Conservation (phyloP, 2,797 vertebrate genomes). For the Micrastur ruficollis region DNA sequence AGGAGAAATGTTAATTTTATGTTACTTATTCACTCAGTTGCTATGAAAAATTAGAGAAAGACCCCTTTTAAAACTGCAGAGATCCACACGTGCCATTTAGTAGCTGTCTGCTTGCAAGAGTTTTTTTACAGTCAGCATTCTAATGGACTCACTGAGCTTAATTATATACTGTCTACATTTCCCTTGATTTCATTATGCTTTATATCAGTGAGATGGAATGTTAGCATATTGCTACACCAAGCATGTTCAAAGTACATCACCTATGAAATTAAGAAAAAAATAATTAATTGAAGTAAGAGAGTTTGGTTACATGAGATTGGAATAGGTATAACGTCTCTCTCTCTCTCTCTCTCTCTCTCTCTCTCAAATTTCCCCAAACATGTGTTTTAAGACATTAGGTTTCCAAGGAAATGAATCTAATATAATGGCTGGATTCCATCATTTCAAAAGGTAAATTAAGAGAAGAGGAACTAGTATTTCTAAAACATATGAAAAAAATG, state of each 20-base stretch:
- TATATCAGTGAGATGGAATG: not conserved
- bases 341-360: not conserved
- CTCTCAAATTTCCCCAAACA: not conserved
- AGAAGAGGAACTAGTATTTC: not conserved
- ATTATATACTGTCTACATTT: not conserved
- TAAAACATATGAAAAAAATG: not conserved
- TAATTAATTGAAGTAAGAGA: not conserved
- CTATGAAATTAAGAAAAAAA: not conserved
- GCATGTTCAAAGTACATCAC: not conserved
- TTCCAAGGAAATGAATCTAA: not conserved
- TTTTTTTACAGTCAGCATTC: not conserved
- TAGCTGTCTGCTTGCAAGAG: not conserved
- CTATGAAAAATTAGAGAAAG: not conserved
- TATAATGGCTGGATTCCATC: not conserved
- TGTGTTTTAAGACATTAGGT: not conserved
- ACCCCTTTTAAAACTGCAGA: not conserved
- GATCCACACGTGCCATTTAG: not conserved
- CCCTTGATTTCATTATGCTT: not conserved
- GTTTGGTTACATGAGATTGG: not conserved
- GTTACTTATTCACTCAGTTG: not conserved
- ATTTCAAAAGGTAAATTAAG: not conserved
- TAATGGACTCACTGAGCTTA: not conserved
- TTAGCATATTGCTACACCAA: not conserved
- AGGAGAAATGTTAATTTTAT: not conserved
- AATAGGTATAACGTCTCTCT: not conserved